These are phyloP conservation scores for Cercopithecus petaurista DNA, from an alignment of 2,797 vertebrate species.

Conservation along the genomic window DNA sequence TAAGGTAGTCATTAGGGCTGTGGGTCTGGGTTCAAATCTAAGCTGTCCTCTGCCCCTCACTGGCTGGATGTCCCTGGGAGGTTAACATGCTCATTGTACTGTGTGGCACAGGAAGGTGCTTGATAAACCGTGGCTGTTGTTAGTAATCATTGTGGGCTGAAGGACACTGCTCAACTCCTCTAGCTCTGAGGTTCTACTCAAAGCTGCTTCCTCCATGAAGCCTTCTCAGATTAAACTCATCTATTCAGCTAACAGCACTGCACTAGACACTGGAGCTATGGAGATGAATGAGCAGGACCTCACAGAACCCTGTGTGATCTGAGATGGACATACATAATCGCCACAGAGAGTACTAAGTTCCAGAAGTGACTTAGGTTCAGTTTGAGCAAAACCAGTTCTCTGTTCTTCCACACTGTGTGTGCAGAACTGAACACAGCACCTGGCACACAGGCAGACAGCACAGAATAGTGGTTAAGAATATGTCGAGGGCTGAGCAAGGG, in stretches of 20 bases:
- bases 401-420: not conserved
- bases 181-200: not conserved
- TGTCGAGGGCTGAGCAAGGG: not conserved
- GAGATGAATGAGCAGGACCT: not conserved
- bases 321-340: not conserved
- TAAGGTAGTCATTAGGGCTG: not conserved
- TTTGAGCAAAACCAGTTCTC: not conserved
- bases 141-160: not conserved
- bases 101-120: not conserved
- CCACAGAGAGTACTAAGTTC: not conserved
- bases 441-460: not conserved
- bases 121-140: not conserved
- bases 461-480: not conserved
- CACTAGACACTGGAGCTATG: not conserved
- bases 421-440: not conserved
- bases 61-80: not conserved
- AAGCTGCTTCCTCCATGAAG: slow-evolving; percentile 30
- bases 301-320: not conserved
- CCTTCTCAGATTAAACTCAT: slow-evolving; percentile 4
- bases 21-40: not conserved
- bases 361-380: not conserved
- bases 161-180: not conserved
- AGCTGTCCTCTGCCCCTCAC: not conserved
- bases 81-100: not conserved
- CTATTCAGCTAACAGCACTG: not conserved